Percentiles rank a stretch among this genome's conserved stretches.
Evolutionary conservation across 2,888 invertebrate species (phyloP).

Genomic region (Conus canariensis): DNA sequence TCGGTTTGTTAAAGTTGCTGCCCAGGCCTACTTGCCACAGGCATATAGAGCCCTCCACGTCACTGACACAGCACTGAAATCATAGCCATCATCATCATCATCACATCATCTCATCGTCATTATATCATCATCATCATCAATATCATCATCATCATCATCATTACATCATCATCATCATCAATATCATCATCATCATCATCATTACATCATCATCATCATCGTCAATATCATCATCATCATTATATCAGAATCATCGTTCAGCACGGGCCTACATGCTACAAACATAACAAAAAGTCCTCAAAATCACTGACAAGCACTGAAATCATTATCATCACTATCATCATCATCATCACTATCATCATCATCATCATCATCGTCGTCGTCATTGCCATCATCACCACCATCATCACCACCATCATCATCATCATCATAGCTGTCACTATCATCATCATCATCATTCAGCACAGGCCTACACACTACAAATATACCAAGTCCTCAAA

Average conservation of each 20-base stretch:
- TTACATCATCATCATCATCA: no score
- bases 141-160: no score
- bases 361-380: no score
- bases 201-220: no score
- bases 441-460: background rate
- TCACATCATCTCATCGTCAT: no score
- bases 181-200: no score
- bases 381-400: background rate
- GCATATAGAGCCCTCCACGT: slow-evolving; percentile 97
- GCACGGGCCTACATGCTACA: no score
- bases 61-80: slow-evolving; percentile 84
- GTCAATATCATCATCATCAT: no score
- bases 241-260: no score
- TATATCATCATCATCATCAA: no score
- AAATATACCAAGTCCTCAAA: slow-evolving; percentile 97
- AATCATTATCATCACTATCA: background rate
- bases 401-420: background rate
- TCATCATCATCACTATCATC: background rate
- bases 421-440: background rate
- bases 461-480: slow-evolving; percentile 80
- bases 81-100: no score
- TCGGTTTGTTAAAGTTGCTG: slow-evolving; percentile 78
- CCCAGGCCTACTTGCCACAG: slow-evolving; percentile 83
- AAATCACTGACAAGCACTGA: slow-evolving; percentile 21
- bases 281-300: background rate